Conservation (phyloP, 2,888 invertebrate genomes). For the Chamaedrilus cognettii region DNA sequence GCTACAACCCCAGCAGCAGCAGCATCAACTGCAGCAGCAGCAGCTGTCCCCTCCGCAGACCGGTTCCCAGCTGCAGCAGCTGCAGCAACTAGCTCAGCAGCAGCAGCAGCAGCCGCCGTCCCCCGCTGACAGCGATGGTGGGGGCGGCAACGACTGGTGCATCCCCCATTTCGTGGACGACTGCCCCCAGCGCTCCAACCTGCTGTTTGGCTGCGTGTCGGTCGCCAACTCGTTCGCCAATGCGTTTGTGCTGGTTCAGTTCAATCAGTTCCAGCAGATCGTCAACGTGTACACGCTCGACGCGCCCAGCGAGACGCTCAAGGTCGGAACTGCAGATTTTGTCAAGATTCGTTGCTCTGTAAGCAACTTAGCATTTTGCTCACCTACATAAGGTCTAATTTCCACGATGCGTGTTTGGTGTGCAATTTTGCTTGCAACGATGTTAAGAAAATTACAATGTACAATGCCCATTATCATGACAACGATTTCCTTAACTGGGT, state of each 20-base stretch:
- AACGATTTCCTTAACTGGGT: too few species aligned
- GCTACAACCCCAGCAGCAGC: neutral
- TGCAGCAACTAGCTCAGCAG: neutral
- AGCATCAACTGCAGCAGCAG: slow-evolving; percentile 6
- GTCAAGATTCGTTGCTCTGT: too few species aligned
- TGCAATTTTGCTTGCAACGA: too few species aligned
- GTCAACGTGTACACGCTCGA: slow-evolving; percentile 62
- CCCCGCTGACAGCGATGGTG: slow-evolving; percentile 1
- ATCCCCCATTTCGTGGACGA: slow-evolving; percentile 34
- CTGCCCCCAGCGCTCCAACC: slow-evolving; percentile 34
- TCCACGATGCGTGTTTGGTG: too few species aligned
- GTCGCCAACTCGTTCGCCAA: slow-evolving; percentile 51
- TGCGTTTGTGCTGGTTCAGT: slow-evolving; percentile 62
- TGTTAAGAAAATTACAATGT: too few species aligned
- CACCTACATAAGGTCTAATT: too few species aligned
- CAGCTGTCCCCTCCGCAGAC: neutral
- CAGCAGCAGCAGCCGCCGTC: slow-evolving; percentile 9
- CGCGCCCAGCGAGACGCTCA: slow-evolving; percentile 58
- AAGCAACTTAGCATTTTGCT: too few species aligned
- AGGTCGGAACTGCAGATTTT: too few species aligned
- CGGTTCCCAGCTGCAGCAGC: neutral
- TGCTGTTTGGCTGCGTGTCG: slow-evolving; percentile 41
- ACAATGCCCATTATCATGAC: too few species aligned
- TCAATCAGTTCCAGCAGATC: slow-evolving; percentile 63
- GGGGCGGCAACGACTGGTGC: slow-evolving; percentile 27